phyloP scores from a whole-genome alignment of 2,797 vertebrate genomes.

The Lacerta agilis region DNA sequence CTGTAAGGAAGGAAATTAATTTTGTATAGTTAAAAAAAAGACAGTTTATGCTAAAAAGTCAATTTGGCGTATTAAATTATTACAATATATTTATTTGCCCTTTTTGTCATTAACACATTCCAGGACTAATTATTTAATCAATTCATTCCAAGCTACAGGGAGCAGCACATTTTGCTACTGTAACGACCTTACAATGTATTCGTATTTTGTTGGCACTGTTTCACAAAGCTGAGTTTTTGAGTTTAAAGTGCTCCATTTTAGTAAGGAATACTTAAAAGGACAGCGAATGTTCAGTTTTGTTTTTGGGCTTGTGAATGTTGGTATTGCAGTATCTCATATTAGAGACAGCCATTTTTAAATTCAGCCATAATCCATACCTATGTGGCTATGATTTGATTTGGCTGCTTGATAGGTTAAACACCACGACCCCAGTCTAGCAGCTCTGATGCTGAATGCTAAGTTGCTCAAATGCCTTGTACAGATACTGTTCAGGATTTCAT shows the following conservation, averaged over 20 bases:
- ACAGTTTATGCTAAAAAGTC: slow-evolving; percentile 15
- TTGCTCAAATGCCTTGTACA: not conserved
- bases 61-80: not conserved
- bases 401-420: not conserved
- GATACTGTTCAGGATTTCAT: too few species aligned
- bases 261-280: not conserved
- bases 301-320: not conserved
- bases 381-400: not conserved
- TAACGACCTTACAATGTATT: accelerated
- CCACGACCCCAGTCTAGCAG: not conserved
- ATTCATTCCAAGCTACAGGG: not conserved
- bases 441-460: not conserved
- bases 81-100: not conserved
- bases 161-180: not conserved
- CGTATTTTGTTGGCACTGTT: accelerated
- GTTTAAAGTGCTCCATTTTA: not conserved
- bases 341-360: not conserved
- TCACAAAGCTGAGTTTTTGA: not conserved
- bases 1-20: slow-evolving; percentile 30
- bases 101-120: not conserved
- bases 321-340: not conserved
- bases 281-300: not conserved
- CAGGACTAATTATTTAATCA: not conserved
- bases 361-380: not conserved
- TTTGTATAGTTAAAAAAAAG: slow-evolving; percentile 23